These are phyloP conservation scores for Megatriorchis doriae DNA, from an alignment of 2,113 vertebrate species.

Conservation along the genomic window DNA sequence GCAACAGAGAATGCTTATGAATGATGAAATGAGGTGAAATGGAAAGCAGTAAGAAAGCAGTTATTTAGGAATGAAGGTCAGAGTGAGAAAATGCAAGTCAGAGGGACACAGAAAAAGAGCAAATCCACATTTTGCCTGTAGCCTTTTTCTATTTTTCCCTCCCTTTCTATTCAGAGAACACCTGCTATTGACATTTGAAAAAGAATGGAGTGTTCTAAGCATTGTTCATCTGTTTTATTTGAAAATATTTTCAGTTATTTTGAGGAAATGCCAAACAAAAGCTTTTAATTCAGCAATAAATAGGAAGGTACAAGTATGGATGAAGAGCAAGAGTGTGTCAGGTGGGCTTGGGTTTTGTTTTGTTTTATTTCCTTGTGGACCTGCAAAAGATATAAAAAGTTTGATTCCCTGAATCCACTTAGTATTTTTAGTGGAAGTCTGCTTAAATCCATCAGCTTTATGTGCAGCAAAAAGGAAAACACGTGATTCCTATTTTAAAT, in stretches of 20 bases:
- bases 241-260: background rate
- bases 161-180: background rate
- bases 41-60: background rate
- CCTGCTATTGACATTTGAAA: background rate
- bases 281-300: background rate
- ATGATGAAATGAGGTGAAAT: background rate
- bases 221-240: background rate
- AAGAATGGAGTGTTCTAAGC: background rate
- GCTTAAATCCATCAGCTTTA: constrained; percentile 53
- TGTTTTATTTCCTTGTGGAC: background rate
- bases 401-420: constrained; percentile 12
- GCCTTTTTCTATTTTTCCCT: background rate
- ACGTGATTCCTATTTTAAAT: constrained; percentile 47
- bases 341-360: background rate
- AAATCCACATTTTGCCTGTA: background rate
- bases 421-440: constrained; percentile 45
- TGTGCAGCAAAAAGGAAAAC: constrained; percentile 43
- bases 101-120: background rate
- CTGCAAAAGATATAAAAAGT: constrained; percentile 33
- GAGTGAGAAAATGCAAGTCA: background rate
- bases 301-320: background rate
- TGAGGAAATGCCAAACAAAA: background rate
- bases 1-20: background rate
- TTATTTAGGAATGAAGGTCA: background rate
- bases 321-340: background rate